Conservation (phyloP, 2,113 vertebrate species). For the Egretta garzetta region DNA sequence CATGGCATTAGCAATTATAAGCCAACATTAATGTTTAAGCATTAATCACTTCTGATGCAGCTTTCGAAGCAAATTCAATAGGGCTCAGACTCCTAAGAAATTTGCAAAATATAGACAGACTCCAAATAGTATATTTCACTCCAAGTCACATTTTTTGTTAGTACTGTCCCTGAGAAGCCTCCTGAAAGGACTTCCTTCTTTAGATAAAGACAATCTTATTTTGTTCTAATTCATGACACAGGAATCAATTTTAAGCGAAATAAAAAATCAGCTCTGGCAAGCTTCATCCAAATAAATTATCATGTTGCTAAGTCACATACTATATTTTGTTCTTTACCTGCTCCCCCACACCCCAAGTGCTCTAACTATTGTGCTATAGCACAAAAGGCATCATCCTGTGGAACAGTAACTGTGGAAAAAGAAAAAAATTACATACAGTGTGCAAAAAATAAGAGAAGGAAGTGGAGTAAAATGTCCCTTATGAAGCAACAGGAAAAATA, state of each 20-base stretch:
- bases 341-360: neutral
- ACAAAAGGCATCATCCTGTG: neutral
- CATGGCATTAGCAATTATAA: neutral
- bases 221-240: neutral
- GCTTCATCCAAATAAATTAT: neutral
- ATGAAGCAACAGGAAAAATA: neutral
- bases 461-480: neutral
- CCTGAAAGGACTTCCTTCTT: neutral
- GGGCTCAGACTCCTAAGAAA: neutral
- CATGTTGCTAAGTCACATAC: neutral
- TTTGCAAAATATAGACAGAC: neutral
- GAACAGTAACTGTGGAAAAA: neutral
- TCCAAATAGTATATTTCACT: neutral
- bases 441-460: neutral
- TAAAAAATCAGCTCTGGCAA: neutral
- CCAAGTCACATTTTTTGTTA: neutral
- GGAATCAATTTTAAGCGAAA: neutral
- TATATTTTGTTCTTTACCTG: neutral
- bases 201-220: neutral
- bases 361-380: neutral
- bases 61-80: neutral
- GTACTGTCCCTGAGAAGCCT: neutral
- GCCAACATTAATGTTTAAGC: neutral
- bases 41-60: neutral
- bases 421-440: neutral